Percentiles rank a stretch among this genome's conserved stretches.
These are phyloP conservation scores for Hippocampus barbouri DNA, from an alignment of 2,113 vertebrate genomes.

Conservation along the genomic window DNA sequence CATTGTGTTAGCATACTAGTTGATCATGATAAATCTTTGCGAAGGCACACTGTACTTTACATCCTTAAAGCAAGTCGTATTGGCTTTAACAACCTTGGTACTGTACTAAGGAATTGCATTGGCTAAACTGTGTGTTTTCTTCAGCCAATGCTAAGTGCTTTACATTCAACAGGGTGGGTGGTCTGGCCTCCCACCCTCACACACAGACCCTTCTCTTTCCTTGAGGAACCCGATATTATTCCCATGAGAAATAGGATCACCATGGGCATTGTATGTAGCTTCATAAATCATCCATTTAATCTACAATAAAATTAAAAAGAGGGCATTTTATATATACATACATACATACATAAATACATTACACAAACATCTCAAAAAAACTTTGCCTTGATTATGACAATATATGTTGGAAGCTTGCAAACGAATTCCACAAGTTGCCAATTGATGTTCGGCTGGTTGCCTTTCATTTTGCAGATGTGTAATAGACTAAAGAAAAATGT, in stretches of 20 bases:
- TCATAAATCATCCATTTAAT: not conserved
- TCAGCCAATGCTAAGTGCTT: not conserved
- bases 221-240: not conserved
- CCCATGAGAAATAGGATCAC: not conserved
- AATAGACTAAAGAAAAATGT: no score
- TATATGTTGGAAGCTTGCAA: no score
- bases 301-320: not conserved
- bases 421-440: no score
- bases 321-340: not conserved
- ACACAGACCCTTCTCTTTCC: not conserved
- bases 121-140: not conserved
- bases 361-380: no score
- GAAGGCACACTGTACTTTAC: constrained; percentile 6
- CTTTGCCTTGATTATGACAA: no score
- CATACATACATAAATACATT: no score
- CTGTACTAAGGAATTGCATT: not conserved
- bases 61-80: constrained; percentile 24
- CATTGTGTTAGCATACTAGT: constrained; percentile 29
- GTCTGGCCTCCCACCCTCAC: not conserved
- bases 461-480: no score
- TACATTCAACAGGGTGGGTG: not conserved
- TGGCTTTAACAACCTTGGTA: constrained; percentile 15
- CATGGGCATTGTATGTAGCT: not conserved
- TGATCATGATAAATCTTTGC: constrained; percentile 50
- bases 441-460: no score